A percentile compares a stretch with the other conserved stretches of the same genome.
Evolutionary conservation across 2,888 invertebrate genomes (phyloP).

Genomic region (Magallana nippona): DNA sequence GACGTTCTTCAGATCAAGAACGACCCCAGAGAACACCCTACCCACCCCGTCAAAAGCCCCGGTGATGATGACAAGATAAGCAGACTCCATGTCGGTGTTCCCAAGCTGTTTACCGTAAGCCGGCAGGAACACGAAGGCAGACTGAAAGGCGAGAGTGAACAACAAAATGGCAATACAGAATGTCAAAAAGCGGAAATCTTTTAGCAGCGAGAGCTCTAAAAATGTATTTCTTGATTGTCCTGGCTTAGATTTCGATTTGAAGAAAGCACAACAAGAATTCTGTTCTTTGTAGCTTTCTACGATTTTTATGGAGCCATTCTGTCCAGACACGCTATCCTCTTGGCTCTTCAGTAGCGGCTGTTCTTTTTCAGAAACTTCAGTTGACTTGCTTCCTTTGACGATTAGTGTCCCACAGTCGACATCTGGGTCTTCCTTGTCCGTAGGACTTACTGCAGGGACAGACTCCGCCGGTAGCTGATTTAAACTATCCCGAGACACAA

Average conservation of each 20-base stretch:
- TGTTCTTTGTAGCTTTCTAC: not conserved
- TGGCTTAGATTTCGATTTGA: constrained; percentile 40
- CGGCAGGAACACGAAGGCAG: constrained; percentile 70
- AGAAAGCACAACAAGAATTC: constrained; percentile 13
- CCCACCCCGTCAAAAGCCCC: constrained; percentile 66
- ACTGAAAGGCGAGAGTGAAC: constrained; percentile 62
- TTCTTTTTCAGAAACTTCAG: not conserved
- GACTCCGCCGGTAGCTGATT: too few species aligned
- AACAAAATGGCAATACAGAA: constrained; percentile 60
- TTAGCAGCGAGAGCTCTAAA: constrained; percentile 58
- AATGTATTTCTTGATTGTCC: constrained; percentile 46
- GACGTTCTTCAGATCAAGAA: constrained; percentile 63
- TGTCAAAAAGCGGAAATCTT: constrained; percentile 58
- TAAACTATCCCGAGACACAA: too few species aligned
- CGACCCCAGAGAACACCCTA: constrained; percentile 61
- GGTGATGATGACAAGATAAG: constrained; percentile 65
- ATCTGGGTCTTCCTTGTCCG: too few species aligned
- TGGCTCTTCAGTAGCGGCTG: not conserved
- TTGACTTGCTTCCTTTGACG: not conserved
- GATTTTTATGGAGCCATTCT: not conserved
- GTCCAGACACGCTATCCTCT: too few species aligned
- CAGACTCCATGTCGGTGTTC: constrained; percentile 59
- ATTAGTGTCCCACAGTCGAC: too few species aligned
- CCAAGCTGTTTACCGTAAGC: constrained; percentile 66
- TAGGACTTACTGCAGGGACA: too few species aligned